These are phyloP conservation scores for Centruroides sculpturatus DNA, from an alignment of 1,140 invertebrate species.

Conservation along the genomic window DNA sequence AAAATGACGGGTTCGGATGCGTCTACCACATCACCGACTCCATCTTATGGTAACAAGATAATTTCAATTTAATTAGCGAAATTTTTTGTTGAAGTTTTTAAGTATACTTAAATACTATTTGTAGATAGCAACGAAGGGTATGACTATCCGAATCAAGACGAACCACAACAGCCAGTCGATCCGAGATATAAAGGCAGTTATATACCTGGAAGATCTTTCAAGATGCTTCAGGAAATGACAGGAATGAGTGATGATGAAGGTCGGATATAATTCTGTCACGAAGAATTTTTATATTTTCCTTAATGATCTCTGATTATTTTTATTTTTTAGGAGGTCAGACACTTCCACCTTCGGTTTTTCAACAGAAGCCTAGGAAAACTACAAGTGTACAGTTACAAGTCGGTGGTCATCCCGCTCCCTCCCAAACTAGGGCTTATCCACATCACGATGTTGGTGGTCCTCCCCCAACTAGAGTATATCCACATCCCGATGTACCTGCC, in stretches of 20 bases:
- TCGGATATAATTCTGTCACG: no score
- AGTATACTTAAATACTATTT: no score
- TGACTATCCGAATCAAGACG: not conserved
- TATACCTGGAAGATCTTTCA: slow-evolving; percentile 73
- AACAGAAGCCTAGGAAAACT: not conserved
- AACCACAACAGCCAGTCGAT: slow-evolving; percentile 3
- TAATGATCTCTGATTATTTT: not conserved
- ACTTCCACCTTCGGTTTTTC: not conserved
- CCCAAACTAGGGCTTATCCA: not conserved
- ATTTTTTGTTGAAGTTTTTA: no score
- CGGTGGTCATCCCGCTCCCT: not conserved
- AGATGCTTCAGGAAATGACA: slow-evolving; percentile 68
- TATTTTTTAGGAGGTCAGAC: not conserved
- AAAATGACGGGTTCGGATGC: slow-evolving; percentile 23
- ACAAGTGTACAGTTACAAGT: not conserved
- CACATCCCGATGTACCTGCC: slow-evolving; percentile 17
- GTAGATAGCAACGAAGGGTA: no score
- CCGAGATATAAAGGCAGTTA: slow-evolving; percentile 61
- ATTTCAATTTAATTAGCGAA: not conserved
- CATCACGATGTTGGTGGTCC: not conserved
- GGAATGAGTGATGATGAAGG: slow-evolving; percentile 29
- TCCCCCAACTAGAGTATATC: slow-evolving; percentile 4
- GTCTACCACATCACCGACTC: not conserved
- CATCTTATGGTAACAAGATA: not conserved
- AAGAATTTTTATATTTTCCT: not conserved